Evolutionary conservation across 2,797 vertebrate species (phyloP).

Genomic region (Spatula versicolor): DNA sequence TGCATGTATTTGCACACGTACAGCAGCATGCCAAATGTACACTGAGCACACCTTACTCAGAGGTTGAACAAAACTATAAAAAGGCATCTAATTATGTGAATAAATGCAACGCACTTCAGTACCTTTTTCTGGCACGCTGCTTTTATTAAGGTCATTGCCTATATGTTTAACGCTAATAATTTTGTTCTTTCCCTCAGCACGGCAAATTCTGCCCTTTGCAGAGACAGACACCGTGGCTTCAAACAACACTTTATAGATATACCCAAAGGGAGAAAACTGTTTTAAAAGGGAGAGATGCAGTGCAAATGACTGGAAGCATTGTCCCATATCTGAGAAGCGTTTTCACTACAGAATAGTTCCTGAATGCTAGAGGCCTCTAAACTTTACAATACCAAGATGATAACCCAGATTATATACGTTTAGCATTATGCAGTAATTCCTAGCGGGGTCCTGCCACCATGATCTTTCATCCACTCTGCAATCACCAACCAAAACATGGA

Average conservation of each 20-base stretch:
- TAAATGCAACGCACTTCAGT: background rate
- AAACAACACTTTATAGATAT: background rate
- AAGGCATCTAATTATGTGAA: background rate
- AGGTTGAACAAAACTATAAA: background rate
- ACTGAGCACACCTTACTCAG: background rate
- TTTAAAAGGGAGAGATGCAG: background rate
- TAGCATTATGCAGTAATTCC: background rate
- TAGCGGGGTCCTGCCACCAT: background rate
- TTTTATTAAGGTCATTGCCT: conserved; percentile 2
- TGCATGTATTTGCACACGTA: background rate
- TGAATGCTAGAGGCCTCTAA: background rate
- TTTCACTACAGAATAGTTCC: background rate
- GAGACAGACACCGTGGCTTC: fast-evolving
- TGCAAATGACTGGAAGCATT: background rate
- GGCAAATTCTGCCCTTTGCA: background rate
- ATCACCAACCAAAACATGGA: fast-evolving
- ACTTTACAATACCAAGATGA: background rate
- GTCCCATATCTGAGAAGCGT: background rate
- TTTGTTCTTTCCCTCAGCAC: background rate
- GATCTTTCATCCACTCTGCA: background rate
- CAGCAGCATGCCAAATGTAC: fast-evolving
- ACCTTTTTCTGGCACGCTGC: background rate
- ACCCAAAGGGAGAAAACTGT: background rate
- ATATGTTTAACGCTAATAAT: background rate
- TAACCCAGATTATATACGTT: background rate